Evolutionary conservation across 2,888 invertebrate genomes (phyloP), one percentile per base, ranked within the genome.

Genomic region (Pilophorus perplexus): DNA sequence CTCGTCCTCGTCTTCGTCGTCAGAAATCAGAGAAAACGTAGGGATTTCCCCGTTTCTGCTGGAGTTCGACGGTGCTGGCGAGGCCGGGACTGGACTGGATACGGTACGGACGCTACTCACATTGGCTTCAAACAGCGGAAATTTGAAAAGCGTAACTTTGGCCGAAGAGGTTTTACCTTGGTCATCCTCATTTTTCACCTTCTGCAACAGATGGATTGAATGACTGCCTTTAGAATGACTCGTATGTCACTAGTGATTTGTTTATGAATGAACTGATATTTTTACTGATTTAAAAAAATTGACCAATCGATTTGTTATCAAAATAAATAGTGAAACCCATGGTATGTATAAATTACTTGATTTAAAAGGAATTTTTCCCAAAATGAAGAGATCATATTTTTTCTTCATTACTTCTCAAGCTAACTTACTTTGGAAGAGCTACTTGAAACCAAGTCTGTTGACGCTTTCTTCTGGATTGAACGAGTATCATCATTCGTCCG

Each of bases 1-100:
- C 8, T 52, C 52, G 22, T 59, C 59, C 16, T 42, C 42, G 18
- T 59, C 59, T 25, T 59, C 59, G 42, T 59, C 59, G 44, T 59
- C 59, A 27, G 59, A 59, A 42, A 59, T 42, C 1, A 59, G 27
- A 6, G 59, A 59, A 12, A 59, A 59, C 14, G 59, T 59, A 20
- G 23, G 59, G 10, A 59, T 27, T 3, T 59, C 59, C 4, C 37
- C 5, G 8, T 23, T 20, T 14, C 28, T 52, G 28, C 27, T 28
- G n/a, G n/a, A n/a, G n/a, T n/a, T n/a, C n/a, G n/a, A n/a, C n/a
- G n/a, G n/a, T n/a, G n/a, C n/a, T n/a, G n/a, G n/a, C n/a, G n/a
- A n/a, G n/a, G n/a, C n/a, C n/a, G n/a, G n/a, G n/a, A n/a, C n/a
- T n/a, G n/a, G n/a, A n/a, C n/a, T n/a, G n/a, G n/a, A n/a, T n/a